Evolutionary conservation across 2,797 vertebrate genomes (phyloP).

Genomic region (Gastrophryne carolinensis): DNA sequence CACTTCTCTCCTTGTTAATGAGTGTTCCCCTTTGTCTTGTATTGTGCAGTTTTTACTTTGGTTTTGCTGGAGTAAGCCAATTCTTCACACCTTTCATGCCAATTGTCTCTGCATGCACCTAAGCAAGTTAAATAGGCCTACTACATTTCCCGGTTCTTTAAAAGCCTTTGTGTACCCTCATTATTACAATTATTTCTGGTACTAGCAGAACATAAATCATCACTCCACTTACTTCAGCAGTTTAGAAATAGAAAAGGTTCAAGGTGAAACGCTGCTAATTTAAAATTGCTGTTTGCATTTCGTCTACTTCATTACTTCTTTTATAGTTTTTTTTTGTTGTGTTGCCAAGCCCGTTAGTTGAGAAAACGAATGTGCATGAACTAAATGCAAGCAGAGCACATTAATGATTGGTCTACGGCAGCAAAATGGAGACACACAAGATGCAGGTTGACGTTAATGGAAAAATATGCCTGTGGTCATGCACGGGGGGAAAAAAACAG

Average conservation of each 20-base stretch:
- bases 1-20: not conserved
- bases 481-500: constrained; percentile 53
- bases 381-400: constrained; percentile 74
- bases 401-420: constrained; percentile 86
- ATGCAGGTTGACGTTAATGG: constrained; percentile 93
- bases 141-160: not conserved
- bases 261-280: constrained; percentile 61
- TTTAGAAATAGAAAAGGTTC: constrained; percentile 50
- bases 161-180: constrained; percentile 1
- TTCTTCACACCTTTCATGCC: not conserved
- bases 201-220: constrained; percentile 33
- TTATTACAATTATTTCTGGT: constrained; percentile 21
- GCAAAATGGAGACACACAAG: constrained; percentile 70
- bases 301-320: constrained; percentile 2
- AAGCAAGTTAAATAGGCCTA: not conserved
- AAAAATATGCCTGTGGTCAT: constrained; percentile 88
- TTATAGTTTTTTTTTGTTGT: too few relatives aligned
- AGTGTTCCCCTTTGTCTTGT: not conserved
- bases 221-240: constrained; percentile 41
- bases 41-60: not conserved
- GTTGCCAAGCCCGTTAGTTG: constrained; percentile 58
- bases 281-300: constrained; percentile 49
- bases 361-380: constrained; percentile 72
- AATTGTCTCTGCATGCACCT: not conserved
- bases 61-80: not conserved